Percentiles rank a stretch among this genome's conserved stretches.
Conservation (phyloP, 2,888 invertebrate genomes). For the Vandiemenella viatica region DNA sequence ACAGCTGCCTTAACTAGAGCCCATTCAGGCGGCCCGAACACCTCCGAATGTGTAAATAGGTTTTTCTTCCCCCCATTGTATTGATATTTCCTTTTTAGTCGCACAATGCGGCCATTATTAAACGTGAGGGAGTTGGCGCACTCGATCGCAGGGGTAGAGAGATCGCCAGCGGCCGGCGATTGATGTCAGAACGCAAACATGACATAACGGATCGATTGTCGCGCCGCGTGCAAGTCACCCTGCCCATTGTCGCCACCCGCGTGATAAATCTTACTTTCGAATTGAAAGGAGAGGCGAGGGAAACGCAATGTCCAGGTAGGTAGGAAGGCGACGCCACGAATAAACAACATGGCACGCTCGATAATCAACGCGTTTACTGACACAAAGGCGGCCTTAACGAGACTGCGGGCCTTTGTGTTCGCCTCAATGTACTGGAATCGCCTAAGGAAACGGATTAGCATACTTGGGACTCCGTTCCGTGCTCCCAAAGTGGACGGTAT, state of each 20-base stretch:
- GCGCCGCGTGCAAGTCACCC: not conserved
- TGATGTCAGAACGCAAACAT: not conserved
- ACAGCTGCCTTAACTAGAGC: not conserved
- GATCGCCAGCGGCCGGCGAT: not conserved
- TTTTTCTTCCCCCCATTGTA: conserved; percentile 2
- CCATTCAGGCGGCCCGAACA: not conserved
- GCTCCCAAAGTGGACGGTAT: too few species aligned
- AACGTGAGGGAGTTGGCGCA: not conserved
- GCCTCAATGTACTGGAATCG: too few species aligned
- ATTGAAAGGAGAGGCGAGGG: not conserved
- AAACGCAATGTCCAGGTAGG: not conserved
- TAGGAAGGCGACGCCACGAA: not conserved
- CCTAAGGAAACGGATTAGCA: too few species aligned
- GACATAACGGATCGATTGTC: not conserved
- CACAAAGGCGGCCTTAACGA: not conserved
- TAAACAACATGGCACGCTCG: too few species aligned
- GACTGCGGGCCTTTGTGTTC: too few species aligned
- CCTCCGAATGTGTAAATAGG: not conserved
- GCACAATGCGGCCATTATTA: not conserved
- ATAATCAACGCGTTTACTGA: too few species aligned
- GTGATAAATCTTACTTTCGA: not conserved
- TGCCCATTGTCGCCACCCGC: not conserved
- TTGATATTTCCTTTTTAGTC: conserved; percentile 1
- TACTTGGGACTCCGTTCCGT: too few species aligned
- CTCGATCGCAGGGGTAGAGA: not conserved